These are phyloP conservation scores for Strix uralensis DNA, from an alignment of 2,113 vertebrate species.

Conservation along the genomic window DNA sequence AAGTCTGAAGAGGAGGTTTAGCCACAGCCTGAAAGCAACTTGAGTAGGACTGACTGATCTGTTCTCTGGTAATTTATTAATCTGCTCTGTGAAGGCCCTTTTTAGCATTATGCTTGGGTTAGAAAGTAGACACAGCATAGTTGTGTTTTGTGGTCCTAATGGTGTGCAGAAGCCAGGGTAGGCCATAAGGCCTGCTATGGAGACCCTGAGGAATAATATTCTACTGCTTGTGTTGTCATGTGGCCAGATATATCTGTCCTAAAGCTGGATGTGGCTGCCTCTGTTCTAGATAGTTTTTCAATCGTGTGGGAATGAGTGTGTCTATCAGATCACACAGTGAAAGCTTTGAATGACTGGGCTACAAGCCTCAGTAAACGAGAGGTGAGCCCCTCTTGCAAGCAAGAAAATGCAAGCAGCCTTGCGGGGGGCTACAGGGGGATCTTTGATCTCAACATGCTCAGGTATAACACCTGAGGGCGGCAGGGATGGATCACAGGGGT, in stretches of 20 bases:
- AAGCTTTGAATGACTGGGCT: background rate
- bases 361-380: background rate
- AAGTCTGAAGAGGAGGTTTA: background rate
- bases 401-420: background rate
- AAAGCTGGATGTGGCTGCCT: background rate
- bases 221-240: background rate
- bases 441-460: fast-evolving
- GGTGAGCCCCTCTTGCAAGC: background rate
- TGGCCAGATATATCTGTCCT: background rate
- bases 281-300: background rate
- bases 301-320: fast-evolving
- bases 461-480: background rate
- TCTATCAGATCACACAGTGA: background rate
- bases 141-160: background rate
- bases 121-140: background rate
- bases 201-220: background rate
- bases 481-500: background rate
- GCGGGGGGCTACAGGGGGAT: background rate
- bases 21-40: background rate
- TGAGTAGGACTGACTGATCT: background rate
- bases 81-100: background rate
- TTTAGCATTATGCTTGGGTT: background rate
- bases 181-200: background rate
- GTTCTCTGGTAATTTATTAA: background rate
- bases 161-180: background rate